These are phyloP conservation scores for Capreolus pygargus DNA, from an alignment of 2,113 vertebrate species.

Conservation along the genomic window DNA sequence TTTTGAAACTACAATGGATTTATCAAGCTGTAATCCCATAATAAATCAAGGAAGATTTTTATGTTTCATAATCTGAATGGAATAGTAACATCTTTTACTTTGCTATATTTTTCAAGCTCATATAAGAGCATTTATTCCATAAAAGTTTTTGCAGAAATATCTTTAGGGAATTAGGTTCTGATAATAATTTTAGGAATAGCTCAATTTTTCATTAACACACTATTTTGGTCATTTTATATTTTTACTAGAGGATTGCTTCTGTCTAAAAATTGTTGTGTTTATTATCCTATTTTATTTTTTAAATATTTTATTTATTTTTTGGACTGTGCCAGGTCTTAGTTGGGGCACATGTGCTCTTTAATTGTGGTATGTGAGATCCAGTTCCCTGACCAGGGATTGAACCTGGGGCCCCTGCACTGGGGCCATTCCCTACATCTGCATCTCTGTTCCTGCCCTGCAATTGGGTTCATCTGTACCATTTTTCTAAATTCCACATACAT, in stretches of 20 bases:
- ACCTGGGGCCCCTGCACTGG: neutral
- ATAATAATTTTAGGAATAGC: neutral
- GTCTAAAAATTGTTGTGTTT: neutral
- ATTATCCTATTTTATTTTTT: neutral
- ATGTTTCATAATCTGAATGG: neutral
- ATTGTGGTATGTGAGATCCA: neutral
- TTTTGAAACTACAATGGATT: neutral
- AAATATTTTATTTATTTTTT: neutral
- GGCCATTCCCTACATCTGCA: neutral
- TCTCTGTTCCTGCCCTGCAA: neutral
- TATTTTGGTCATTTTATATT: neutral
- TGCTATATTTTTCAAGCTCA: slow-evolving; percentile 18
- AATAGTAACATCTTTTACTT: neutral
- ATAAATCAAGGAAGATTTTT: neutral
- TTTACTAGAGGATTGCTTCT: neutral
- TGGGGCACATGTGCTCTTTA: neutral
- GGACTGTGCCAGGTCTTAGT: neutral
- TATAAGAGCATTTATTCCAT: neutral
- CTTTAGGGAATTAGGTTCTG: neutral
- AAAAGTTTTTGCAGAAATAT: neutral
- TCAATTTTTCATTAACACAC: neutral
- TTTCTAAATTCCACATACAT: neutral
- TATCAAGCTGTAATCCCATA: neutral
- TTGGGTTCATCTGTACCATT: neutral
- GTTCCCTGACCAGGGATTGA: neutral